Conservation (phyloP, 2,888 invertebrate species). For the Diabrotica balteata region DNA sequence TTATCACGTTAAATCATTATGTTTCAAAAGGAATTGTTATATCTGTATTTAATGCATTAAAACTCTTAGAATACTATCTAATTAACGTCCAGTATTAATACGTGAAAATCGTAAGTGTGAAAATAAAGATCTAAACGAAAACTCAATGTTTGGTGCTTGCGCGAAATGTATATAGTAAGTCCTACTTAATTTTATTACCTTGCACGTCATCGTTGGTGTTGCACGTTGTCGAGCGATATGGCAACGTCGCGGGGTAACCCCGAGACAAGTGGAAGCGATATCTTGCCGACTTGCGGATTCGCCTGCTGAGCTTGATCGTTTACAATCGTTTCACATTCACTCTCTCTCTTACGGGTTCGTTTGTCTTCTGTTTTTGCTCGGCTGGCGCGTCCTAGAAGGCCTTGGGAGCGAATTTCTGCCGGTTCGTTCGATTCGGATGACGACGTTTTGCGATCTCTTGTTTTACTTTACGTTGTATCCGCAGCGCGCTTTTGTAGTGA, state of each 20-base stretch:
- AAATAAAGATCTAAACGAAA: not conserved
- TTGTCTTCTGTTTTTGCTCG: constrained; percentile 38
- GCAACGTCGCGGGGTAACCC: constrained; percentile 35
- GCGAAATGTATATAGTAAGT: not conserved
- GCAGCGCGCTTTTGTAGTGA: constrained; percentile 26
- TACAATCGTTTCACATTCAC: constrained; percentile 41
- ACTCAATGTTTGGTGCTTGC: not conserved
- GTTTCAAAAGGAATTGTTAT: too few species aligned
- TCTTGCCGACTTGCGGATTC: constrained; percentile 36
- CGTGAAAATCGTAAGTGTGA: not conserved
- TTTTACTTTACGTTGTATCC: constrained; percentile 24
- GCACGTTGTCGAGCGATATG: constrained; percentile 7
- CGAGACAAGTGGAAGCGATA: constrained; percentile 43
- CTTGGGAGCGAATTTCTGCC: constrained; percentile 36
- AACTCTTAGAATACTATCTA: too few species aligned
- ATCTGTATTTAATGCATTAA: too few species aligned
- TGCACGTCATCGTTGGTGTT: not conserved
- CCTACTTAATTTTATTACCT: not conserved
- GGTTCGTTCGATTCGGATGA: constrained; percentile 18
- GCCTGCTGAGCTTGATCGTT: constrained; percentile 39
- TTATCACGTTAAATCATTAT: too few species aligned
- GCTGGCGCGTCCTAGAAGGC: constrained; percentile 32
- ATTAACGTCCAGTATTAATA: too few species aligned
- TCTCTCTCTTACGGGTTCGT: constrained; percentile 38
- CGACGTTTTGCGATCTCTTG: constrained; percentile 15